A percentile compares a stretch with the other conserved stretches of the same genome.
Conservation (phyloP, 1,140 invertebrate species). For the Liolophura sinensis region DNA sequence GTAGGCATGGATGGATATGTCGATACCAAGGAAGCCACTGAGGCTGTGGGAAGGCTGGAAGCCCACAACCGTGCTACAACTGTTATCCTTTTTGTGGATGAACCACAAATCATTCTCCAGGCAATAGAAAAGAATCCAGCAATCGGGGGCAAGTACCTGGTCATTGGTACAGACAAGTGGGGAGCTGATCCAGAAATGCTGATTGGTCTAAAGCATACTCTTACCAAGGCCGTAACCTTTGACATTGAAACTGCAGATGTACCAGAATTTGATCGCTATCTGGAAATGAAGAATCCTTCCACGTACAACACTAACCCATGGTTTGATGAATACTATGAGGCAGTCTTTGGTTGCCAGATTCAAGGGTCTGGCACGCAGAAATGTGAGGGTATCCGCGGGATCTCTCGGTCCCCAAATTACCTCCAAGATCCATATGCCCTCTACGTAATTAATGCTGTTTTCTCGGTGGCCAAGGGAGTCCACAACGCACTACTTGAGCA, state of each 20-base stretch:
- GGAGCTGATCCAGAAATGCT: conserved; percentile 73
- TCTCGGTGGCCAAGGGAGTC: conserved; percentile 43
- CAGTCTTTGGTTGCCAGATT: conserved; percentile 51
- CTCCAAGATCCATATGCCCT: conserved; percentile 51
- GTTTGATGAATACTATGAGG: conserved; percentile 61
- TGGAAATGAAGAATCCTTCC: conserved; percentile 49
- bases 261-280: conserved; percentile 54
- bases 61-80: conserved; percentile 66
- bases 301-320: conserved; percentile 57
- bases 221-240: conserved; percentile 50
- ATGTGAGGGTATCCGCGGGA: conserved; percentile 17
- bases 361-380: conserved; percentile 8
- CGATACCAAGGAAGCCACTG: conserved; percentile 29
- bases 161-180: conserved; percentile 80
- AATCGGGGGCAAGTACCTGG: conserved; percentile 63
- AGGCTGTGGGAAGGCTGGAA: conserved; percentile 30
- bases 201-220: conserved; percentile 66
- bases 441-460: conserved; percentile 54
- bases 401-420: conserved; percentile 39
- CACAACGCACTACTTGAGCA: conserved; percentile 32
- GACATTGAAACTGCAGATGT: conserved; percentile 59
- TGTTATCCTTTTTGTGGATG: conserved; percentile 74
- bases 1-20: conserved; percentile 32
- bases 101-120: conserved; percentile 70
- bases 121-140: conserved; percentile 59